phyloP scores from a whole-genome alignment of 1,140 invertebrate genomes.

The Lineus longissimus region DNA sequence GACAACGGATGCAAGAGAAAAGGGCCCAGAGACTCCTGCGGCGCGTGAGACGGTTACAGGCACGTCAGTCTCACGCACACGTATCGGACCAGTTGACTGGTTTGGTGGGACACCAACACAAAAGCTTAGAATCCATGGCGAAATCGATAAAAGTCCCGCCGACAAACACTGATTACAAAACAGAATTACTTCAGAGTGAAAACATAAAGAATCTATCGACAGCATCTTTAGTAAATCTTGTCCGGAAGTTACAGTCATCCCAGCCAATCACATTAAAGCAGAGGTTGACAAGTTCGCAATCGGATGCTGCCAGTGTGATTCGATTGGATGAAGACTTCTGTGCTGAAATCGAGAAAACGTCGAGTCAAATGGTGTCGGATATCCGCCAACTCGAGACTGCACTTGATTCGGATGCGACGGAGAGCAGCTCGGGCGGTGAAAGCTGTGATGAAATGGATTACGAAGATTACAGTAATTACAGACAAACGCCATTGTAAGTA shows the following conservation, averaged over 20 bases:
- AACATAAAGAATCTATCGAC: slow-evolving; percentile 57
- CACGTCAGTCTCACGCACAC: slow-evolving; percentile 68
- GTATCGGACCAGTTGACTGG: slow-evolving; percentile 69
- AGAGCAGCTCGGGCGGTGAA: slow-evolving; percentile 87
- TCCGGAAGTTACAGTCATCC: slow-evolving; percentile 57
- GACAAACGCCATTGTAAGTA: slow-evolving; percentile 68
- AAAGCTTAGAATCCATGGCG: slow-evolving; percentile 46
- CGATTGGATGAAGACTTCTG: slow-evolving; percentile 36
- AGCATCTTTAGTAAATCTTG: slow-evolving; percentile 58
- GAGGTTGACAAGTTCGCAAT: slow-evolving; percentile 13
- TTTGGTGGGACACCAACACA: slow-evolving; percentile 68
- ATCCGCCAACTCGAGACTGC: slow-evolving; percentile 67
- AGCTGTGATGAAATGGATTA: slow-evolving; percentile 82
- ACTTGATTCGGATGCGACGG: slow-evolving; percentile 88
- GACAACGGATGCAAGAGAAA: slow-evolving; percentile 65
- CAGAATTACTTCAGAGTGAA: slow-evolving; percentile 52
- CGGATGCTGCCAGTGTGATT: slow-evolving; percentile 29
- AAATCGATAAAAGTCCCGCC: slow-evolving; percentile 23
- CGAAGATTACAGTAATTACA: slow-evolving; percentile 54
- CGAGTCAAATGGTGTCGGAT: slow-evolving; percentile 66
- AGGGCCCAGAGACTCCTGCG: slow-evolving; percentile 68
- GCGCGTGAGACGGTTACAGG: slow-evolving; percentile 71
- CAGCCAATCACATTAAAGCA: slow-evolving; percentile 24
- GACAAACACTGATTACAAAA: slow-evolving; percentile 32
- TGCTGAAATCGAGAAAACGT: slow-evolving; percentile 40